Percentiles rank a stretch among this genome's conserved stretches.
Evolutionary conservation across 2,113 vertebrate species (phyloP).

Genomic region (Plestiodon gilberti): DNA sequence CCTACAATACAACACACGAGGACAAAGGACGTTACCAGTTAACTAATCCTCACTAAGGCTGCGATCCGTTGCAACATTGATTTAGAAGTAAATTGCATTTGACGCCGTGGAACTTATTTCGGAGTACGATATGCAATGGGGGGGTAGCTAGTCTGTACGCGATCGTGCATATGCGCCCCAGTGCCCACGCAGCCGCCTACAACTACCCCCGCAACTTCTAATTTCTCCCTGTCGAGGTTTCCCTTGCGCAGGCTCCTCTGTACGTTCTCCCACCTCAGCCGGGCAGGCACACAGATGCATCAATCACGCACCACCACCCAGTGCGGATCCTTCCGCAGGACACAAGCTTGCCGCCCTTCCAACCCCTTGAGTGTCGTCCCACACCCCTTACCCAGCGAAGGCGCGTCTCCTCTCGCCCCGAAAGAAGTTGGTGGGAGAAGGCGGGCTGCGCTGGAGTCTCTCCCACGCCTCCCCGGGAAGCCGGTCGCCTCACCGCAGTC

Average conservation of each 20-base stretch:
- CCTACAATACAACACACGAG: no score
- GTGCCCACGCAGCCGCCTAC: no score
- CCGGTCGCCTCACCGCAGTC: neutral
- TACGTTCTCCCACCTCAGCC: neutral
- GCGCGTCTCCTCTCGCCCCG: neutral
- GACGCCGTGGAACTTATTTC: neutral
- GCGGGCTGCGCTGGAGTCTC: neutral
- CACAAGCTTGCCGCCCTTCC: neutral
- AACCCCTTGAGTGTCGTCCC: neutral
- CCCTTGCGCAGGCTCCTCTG: neutral
- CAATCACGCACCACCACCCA: neutral
- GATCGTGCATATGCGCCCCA: no score
- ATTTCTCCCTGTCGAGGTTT: no score
- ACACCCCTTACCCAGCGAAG: neutral
- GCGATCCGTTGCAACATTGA: no score
- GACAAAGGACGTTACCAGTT: no score
- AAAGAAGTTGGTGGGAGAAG: slow-evolving; percentile 29
- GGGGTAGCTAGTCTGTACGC: neutral
- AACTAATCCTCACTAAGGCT: no score
- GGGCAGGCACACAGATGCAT: no score
- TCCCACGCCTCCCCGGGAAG: neutral
- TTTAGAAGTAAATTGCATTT: no score
- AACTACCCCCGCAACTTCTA: neutral
- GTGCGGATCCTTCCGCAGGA: neutral
- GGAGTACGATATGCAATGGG: neutral